Evolutionary conservation across 2,888 invertebrate species (phyloP).

Genomic region (Mechanitis mazaeus): DNA sequence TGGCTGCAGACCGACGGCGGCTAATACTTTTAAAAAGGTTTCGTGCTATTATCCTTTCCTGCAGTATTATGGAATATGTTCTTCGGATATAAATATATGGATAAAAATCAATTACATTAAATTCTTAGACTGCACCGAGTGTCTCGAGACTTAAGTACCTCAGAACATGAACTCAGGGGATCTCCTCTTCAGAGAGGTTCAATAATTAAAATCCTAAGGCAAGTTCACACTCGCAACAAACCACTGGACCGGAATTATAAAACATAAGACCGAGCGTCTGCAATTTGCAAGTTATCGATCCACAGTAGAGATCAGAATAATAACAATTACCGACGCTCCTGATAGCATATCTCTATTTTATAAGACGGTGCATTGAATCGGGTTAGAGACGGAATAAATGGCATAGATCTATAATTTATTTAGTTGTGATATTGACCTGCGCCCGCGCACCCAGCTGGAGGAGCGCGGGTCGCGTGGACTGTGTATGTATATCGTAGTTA

Average conservation of each 20-base stretch:
- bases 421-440: constrained; percentile 66
- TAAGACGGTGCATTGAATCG: constrained; percentile 56
- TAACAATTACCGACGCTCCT: constrained; percentile 44
- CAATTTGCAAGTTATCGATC: constrained; percentile 36
- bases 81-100: too few species aligned
- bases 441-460: constrained; percentile 36
- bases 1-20: constrained; percentile 17
- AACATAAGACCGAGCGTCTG: constrained; percentile 49
- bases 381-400: constrained; percentile 46
- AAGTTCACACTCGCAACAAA: constrained; percentile 45
- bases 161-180: too few species aligned
- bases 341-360: constrained; percentile 64
- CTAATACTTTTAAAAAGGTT: too few species aligned
- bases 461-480: constrained; percentile 63
- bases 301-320: constrained; percentile 19
- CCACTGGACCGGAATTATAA: constrained; percentile 48
- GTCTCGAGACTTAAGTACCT: too few species aligned
- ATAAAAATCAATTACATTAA: too few species aligned
- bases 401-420: constrained; percentile 58
- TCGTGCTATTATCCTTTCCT: too few species aligned
- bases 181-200: too few species aligned
- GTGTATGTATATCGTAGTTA: constrained; percentile 69
- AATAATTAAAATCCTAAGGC: constrained; percentile 33
- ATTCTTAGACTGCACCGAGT: too few species aligned
- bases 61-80: background rate